Conservation (phyloP, 2,888 invertebrate species). For the Syritta pipiens region DNA sequence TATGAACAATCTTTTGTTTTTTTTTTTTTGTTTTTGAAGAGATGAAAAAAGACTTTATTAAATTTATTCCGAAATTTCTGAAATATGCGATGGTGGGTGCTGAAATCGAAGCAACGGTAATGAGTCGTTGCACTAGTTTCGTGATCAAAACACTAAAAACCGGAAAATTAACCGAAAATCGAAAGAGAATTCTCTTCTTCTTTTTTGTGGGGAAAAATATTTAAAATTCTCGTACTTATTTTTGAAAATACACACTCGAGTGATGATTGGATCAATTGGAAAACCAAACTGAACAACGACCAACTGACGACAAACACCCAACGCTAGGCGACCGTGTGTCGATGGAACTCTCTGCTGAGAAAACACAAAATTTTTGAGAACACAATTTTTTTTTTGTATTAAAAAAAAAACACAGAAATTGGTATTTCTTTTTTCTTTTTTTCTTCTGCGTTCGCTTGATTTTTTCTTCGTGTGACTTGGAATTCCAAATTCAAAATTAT, state of each 20-base stretch:
- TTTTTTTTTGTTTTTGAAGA: neutral
- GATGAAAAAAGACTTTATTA: neutral
- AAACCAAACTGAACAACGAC: slow-evolving; percentile 39
- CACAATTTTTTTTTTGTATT: neutral
- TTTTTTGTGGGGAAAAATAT: neutral
- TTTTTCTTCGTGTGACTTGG: slow-evolving; percentile 27
- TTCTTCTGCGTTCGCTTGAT: slow-evolving; percentile 1
- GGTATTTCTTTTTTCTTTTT: neutral
- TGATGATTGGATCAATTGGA: slow-evolving; percentile 27
- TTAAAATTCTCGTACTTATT: neutral
- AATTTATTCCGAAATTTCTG: neutral
- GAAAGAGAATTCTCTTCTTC: no score
- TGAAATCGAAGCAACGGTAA: no score
- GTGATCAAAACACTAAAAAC: neutral
- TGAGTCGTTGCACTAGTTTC: no score
- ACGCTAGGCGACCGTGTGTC: slow-evolving; percentile 10
- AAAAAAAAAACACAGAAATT: neutral
- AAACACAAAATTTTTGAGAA: neutral
- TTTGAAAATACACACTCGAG: slow-evolving; percentile 11
- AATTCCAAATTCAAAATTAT: slow-evolving; percentile 28
- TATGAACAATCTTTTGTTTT: neutral
- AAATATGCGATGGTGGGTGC: no score
- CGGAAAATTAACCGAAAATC: neutral
- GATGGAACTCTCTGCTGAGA: slow-evolving; percentile 8
- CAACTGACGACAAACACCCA: slow-evolving; percentile 42